Evolutionary conservation across 2,113 vertebrate species (phyloP), one percentile per base, ranked within the genome.

Genomic region (Gallinago jamesoni): DNA sequence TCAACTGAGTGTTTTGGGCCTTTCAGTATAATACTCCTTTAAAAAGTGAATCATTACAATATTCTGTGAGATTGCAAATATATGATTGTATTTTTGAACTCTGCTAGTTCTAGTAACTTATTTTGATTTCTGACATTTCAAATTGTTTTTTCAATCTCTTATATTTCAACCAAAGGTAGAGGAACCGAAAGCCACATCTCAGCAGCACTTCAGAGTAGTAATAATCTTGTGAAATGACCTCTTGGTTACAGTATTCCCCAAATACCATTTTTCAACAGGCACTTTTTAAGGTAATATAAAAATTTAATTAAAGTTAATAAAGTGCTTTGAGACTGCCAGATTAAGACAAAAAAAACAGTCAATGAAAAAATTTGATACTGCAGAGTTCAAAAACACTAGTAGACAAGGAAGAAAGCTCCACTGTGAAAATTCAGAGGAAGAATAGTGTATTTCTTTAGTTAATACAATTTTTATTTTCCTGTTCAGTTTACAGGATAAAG

Each of bases 221-320:
- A 95, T 93, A 87, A 92, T 94, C 52, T 68, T 85, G 28, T 80
- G 80, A 93, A 96, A 80, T 89, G 62, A 94, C 83, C 81, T 91
- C 79, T 93, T 90, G 47, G 12, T 82, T 94, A 47, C 47, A 53
- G 19, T 48, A 94, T 52, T 89, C 84, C 77, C 77, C 25, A 80
- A 87, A 69, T 45, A 82, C 2, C 30, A 86, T 87, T 91, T 93
- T 84, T 95, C 48, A 90, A 81, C 90, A 92, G 33, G 82, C 43
- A 94, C 33, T 62, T 95, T 89, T 92, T 89, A 86, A 89, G 31
- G 53, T 82, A 92, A 78, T 68, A 75, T 63, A 90, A 83, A 94
- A 93, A 63, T 81, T 73, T 85, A 86, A 83, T 96, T 92, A 86
- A 90, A 93, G 43, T 82, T 81, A 91, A 91, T 93, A 43, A 95